A percentile compares a stretch with the other conserved stretches of the same genome.
phyloP scores from a whole-genome alignment of 1,140 invertebrate genomes.

The Coelopa frigida region DNA sequence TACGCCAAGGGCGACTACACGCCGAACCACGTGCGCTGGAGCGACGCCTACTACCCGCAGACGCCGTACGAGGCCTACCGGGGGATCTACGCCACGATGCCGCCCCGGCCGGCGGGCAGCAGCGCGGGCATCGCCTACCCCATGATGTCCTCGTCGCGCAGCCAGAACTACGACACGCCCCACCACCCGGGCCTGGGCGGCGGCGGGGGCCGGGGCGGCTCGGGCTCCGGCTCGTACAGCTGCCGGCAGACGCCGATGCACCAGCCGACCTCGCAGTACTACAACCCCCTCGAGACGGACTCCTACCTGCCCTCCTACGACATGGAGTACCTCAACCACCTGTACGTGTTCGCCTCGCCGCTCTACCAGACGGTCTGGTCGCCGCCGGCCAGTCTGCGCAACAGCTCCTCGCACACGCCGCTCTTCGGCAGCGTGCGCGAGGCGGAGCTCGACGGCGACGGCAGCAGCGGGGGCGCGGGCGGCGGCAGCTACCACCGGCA shows the following conservation, averaged over 20 bases:
- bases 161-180: slow-evolving; percentile 40
- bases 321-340: slow-evolving; percentile 41
- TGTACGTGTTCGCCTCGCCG: slow-evolving; percentile 43
- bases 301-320: slow-evolving; percentile 43
- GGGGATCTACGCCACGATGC: slow-evolving; percentile 39
- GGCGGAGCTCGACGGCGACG: slow-evolving; percentile 36
- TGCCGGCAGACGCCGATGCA: slow-evolving; percentile 41
- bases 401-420: slow-evolving; percentile 41
- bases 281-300: slow-evolving; percentile 44
- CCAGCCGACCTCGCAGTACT: slow-evolving; percentile 34
- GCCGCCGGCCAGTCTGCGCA: slow-evolving; percentile 37
- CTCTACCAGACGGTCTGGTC: slow-evolving; percentile 44
- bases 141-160: slow-evolving; percentile 31
- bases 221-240: slow-evolving; percentile 37
- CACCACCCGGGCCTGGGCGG: slow-evolving; percentile 28
- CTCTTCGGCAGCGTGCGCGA: slow-evolving; percentile 42
- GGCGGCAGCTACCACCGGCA: slow-evolving; percentile 33
- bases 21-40: slow-evolving; percentile 43
- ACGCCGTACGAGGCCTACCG: slow-evolving; percentile 43
- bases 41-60: slow-evolving; percentile 41
- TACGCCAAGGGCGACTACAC: slow-evolving; percentile 44
- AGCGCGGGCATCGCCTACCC: slow-evolving; percentile 8
- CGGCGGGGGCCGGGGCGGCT: slow-evolving; percentile 15
- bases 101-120: slow-evolving; percentile 19
- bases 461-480: slow-evolving; percentile 27